phyloP scores from a whole-genome alignment of 2,113 vertebrate genomes.

The Colossoma macropomum region DNA sequence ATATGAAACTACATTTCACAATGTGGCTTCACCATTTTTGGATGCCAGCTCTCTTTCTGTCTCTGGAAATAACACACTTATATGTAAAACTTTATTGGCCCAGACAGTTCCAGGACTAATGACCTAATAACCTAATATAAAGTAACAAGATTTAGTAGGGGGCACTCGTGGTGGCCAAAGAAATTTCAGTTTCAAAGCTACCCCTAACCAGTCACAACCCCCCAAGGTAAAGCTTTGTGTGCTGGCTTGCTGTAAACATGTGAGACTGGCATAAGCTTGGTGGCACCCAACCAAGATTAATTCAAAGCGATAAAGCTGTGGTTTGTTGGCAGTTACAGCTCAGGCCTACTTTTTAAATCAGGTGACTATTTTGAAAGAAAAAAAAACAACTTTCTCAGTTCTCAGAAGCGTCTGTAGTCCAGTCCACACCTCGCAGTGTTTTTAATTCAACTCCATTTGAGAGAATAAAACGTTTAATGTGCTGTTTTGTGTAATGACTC shows the following conservation, averaged over 20 bases:
- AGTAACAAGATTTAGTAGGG: too few relatives aligned
- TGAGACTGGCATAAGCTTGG: background rate
- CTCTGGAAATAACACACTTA: too few relatives aligned
- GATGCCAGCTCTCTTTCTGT: too few relatives aligned
- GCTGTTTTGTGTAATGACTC: background rate
- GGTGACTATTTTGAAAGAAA: background rate
- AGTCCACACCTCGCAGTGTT: slow-evolving; percentile 23
- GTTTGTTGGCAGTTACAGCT: background rate
- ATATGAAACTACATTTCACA: too few relatives aligned
- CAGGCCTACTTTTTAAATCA: background rate
- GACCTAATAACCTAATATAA: too few relatives aligned
- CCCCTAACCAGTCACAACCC: too few relatives aligned
- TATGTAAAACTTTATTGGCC: too few relatives aligned
- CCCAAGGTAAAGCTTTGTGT: background rate
- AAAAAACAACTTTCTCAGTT: slow-evolving; percentile 3
- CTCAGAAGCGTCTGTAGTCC: slow-evolving; percentile 16
- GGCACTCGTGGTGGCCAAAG: too few relatives aligned
- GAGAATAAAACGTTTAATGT: background rate
- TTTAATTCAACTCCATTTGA: background rate
- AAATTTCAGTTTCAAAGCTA: too few relatives aligned
- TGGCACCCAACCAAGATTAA: background rate
- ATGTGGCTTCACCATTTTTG: too few relatives aligned
- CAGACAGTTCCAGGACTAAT: too few relatives aligned
- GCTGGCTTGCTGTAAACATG: background rate
- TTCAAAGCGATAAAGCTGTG: slow-evolving; percentile 12